Evolutionary conservation across 1,140 invertebrate species (phyloP), one percentile per base, ranked within the genome.

Genomic region (Cataglyphis hispanica): DNA sequence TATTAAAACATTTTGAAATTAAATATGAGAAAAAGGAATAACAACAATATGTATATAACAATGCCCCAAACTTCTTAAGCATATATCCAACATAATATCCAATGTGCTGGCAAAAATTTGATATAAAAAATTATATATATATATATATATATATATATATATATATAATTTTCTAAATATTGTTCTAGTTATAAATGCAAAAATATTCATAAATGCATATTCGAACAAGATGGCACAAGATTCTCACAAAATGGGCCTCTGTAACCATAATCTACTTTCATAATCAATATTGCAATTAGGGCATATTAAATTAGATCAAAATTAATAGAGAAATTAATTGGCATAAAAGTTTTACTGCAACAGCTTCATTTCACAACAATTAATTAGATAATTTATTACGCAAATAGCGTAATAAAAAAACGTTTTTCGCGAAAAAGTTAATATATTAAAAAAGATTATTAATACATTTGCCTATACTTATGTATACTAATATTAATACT

Each of bases 311-410:
- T 84, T 60, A 40, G 58, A 50, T 22, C 5, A 84, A 63, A 76
- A 6, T 56, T 50, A 63, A 46, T 22, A 16, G n/a, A 34, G 11
- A 61, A 84, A 50, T 76, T 27, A 69, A 80, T 53, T 40, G 64
- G 34, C 10, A 6, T 16, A n/a, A 61, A 60, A 84, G 34, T 75
- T 16, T 77, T 84, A 40, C 43, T 64, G 46, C 40, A 66, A 46
- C 63, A 77, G 53, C 69, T 81, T 60, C 7, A 60, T 43, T 60
- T 31, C 25, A 43, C 16, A 80, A 80, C 19, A 5, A 81, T 64
- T 66, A 66, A 84, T 61, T 84, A 63, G 53, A 50, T 1, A 81
- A 72, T 60, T 77, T 75, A 19, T 77, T 63, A 77, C 27, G 22
- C 46, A 77, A 53, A 64, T 64, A 64, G 69, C 16, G 3, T 34